A percentile compares a stretch with the other conserved stretches of the same genome.
Conservation (phyloP, 2,888 invertebrate genomes). For the Phorcus lineatus region DNA sequence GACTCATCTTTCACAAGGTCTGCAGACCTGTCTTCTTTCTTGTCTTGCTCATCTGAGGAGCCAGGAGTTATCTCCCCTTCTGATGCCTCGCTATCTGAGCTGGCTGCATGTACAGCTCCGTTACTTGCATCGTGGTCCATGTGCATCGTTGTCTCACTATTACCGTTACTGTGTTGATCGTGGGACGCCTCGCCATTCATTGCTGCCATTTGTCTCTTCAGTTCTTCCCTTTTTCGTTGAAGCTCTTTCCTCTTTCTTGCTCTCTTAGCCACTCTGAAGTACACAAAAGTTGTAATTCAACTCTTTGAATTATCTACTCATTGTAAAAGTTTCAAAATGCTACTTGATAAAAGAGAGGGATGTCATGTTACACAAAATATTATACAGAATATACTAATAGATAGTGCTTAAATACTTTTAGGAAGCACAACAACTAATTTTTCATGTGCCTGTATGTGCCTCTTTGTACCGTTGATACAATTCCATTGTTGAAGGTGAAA, state of each 20-base stretch:
- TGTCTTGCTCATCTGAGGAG: not conserved
- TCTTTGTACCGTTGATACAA: too few species aligned
- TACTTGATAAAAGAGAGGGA: too few species aligned
- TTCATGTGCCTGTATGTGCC: too few species aligned
- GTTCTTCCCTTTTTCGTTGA: not conserved
- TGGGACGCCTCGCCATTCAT: not conserved
- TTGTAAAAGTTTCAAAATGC: too few species aligned
- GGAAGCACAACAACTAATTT: too few species aligned
- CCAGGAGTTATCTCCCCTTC: conserved; percentile 12
- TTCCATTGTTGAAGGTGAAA: too few species aligned
- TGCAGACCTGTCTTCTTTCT: not conserved
- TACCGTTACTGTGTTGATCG: not conserved
- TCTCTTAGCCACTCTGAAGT: not conserved
- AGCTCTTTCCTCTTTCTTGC: not conserved
- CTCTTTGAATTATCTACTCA: too few species aligned
- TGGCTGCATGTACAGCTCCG: not conserved
- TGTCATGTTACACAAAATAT: too few species aligned
- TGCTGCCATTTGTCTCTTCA: not conserved
- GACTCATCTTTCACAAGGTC: not conserved
- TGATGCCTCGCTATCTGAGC: not conserved
- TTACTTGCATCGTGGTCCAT: conserved; percentile 11
- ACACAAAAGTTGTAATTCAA: not conserved
- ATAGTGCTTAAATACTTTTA: too few species aligned
- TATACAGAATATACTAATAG: too few species aligned
- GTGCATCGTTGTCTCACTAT: not conserved